These are phyloP conservation scores for Aethes cnicana DNA, from an alignment of 2,888 invertebrate genomes.

Conservation along the genomic window DNA sequence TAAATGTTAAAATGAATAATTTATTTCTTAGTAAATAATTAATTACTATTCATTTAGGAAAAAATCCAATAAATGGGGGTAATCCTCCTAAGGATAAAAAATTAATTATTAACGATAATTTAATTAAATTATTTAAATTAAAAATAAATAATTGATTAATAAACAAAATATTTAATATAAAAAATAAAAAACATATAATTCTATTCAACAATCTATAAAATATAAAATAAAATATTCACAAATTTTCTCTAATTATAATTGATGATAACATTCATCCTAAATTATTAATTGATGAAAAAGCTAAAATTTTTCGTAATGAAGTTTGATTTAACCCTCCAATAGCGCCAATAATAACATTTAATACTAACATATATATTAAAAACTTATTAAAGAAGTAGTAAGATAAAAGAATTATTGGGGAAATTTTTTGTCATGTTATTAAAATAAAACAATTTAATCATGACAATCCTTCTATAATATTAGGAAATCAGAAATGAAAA, in stretches of 20 bases:
- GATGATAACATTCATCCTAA: conserved; percentile 80
- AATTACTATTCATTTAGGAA: conserved; percentile 83
- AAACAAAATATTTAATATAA: conserved; percentile 71
- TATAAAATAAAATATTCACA: conserved; percentile 72
- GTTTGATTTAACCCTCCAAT: conserved; percentile 80
- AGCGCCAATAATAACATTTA: conserved; percentile 73
- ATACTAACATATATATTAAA: conserved; percentile 66
- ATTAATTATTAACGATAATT: conserved; percentile 78
- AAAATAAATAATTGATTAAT: conserved; percentile 77
- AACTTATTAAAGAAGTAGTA: conserved; percentile 70
- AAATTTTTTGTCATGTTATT: conserved; percentile 86
- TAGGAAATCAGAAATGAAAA: conserved; percentile 84
- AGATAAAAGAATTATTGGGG: conserved; percentile 80
- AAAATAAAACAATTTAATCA: conserved; percentile 82
- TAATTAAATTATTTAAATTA: conserved; percentile 63
- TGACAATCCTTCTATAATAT: conserved; percentile 81
- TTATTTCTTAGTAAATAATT: conserved; percentile 73
- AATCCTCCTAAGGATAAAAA: conserved; percentile 82
- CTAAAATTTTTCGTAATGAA: conserved; percentile 81
- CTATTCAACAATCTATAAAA: conserved; percentile 72
- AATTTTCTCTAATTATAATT: conserved; percentile 68
- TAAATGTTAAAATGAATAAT: conserved; percentile 61
- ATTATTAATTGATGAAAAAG: conserved; percentile 85
- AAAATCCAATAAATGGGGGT: conserved; percentile 84
- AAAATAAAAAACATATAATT: conserved; percentile 70